A percentile compares a stretch with the other conserved stretches of the same genome.
Evolutionary conservation across 2,888 invertebrate species (phyloP).

Genomic region (Acronicta alni): DNA sequence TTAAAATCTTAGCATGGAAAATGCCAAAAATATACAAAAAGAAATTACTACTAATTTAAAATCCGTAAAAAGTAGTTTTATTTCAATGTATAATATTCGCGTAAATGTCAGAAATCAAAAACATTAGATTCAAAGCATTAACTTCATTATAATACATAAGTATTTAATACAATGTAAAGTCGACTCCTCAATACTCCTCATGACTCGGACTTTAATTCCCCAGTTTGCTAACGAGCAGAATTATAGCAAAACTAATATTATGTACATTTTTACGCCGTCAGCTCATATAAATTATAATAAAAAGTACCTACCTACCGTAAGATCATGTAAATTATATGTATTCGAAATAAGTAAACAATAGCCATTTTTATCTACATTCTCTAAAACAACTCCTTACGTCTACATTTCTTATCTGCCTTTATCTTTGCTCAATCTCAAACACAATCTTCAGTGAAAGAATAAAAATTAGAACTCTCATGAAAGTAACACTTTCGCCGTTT

Average conservation of each 20-base stretch:
- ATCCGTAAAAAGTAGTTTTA: no score
- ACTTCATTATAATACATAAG: no score
- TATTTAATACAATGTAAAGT: no score
- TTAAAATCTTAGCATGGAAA: no score
- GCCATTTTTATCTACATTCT: conserved; percentile 2
- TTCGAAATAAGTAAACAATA: background rate
- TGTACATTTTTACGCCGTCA: conserved; percentile 4
- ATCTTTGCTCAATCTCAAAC: conserved; percentile 9
- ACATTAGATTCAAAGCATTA: no score
- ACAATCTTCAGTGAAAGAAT: conserved; percentile 10
- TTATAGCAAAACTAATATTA: background rate
- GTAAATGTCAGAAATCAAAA: no score
- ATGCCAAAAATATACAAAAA: no score
- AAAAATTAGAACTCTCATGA: conserved; percentile 2
- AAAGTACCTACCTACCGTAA: no score
- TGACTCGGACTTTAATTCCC: background rate
- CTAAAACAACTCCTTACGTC: conserved; percentile 10
- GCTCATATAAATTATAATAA: background rate
- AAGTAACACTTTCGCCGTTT: conserved; percentile 7
- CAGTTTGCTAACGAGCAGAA: background rate
- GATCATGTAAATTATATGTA: background rate
- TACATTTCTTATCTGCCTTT: conserved; percentile 18
- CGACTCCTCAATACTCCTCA: no score
- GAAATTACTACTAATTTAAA: no score
- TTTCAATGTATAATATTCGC: no score